Percentiles rank a stretch among this genome's conserved stretches.
Evolutionary conservation across 2,113 vertebrate species (phyloP).

Genomic region (Cryptomyrus ogoouensis): DNA sequence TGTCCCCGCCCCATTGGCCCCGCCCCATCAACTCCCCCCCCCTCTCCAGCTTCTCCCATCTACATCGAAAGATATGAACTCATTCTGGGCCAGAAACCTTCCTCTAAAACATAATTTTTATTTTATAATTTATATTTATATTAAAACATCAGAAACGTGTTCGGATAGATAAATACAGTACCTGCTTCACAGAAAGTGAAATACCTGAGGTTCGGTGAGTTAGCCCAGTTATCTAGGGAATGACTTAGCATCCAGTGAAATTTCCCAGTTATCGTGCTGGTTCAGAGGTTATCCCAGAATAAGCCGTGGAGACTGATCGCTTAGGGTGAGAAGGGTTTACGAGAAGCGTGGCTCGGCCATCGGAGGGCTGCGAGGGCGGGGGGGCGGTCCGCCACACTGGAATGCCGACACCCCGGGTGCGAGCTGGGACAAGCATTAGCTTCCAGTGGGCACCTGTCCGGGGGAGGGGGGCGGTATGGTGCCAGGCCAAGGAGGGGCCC

Average conservation of each 20-base stretch:
- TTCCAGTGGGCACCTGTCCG: slow-evolving; percentile 46
- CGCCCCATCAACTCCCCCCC: not conserved
- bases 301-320: not conserved
- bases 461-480: not conserved
- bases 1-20: not conserved
- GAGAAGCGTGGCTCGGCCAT: not conserved
- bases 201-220: not conserved
- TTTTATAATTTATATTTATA: not conserved
- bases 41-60: not conserved
- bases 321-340: not conserved
- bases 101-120: not conserved
- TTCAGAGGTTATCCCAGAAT: not conserved
- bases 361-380: not conserved
- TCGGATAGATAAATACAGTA: not conserved
- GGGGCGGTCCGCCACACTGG: slow-evolving; percentile 27
- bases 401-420: slow-evolving; percentile 49
- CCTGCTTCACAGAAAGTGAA: not conserved
- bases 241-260: not conserved
- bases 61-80: not conserved
- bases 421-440: slow-evolving; percentile 52
- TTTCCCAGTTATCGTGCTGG: not conserved
- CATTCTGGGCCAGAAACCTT: not conserved
- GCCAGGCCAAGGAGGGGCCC: not conserved
- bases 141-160: not conserved
- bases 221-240: not conserved